Evolutionary conservation across 2,113 vertebrate species (phyloP).

Genomic region (Bos indicus): DNA sequence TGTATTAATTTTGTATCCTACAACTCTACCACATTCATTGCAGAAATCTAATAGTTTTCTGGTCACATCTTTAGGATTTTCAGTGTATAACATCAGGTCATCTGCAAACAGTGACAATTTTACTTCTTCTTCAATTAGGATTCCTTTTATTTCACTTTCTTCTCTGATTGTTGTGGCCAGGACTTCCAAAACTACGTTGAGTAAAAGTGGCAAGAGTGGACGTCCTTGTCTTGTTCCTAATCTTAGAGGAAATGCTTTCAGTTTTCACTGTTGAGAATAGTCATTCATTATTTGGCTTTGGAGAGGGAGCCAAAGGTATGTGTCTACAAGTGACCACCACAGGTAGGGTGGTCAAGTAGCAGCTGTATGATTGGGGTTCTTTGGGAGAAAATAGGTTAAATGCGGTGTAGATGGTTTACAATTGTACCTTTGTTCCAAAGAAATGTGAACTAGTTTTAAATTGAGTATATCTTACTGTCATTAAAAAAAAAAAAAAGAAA

Average conservation of each 20-base stretch:
- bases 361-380: neutral
- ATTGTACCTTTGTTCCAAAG: neutral
- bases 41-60: neutral
- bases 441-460: neutral
- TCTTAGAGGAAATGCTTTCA: neutral
- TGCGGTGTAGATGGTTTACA: neutral
- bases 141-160: neutral
- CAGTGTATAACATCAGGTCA: neutral
- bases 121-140: neutral
- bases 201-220: neutral
- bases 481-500: neutral
- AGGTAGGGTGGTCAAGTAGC: neutral
- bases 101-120: neutral
- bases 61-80: neutral
- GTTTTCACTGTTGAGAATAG: neutral
- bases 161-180: neutral
- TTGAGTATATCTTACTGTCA: neutral
- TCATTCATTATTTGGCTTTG: neutral
- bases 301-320: neutral
- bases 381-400: neutral
- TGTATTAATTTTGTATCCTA: neutral
- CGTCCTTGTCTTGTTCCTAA: neutral
- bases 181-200: neutral
- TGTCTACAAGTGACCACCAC: neutral
- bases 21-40: neutral